Evolutionary conservation across 2,888 invertebrate species (phyloP), one percentile per base, ranked within the genome.

Genomic region (Agrochola macilenta): DNA sequence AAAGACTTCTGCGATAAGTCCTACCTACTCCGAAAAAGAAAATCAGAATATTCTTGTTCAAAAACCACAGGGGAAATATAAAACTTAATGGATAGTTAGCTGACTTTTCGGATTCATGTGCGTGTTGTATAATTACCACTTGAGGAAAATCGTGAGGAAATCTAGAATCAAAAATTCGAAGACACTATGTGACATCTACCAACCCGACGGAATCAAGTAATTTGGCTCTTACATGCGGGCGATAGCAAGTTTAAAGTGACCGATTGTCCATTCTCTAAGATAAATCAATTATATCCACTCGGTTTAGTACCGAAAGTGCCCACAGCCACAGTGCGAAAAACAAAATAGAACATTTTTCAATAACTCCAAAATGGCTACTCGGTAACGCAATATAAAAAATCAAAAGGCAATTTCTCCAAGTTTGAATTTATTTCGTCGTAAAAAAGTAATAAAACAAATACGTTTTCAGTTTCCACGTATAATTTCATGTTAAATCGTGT

Each of bases 371-470:
- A 76, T 58, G 69, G 43, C 26, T n/a, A 14, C 54, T n/a, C 20
- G 12, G 14, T 43, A n/a, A 26, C 57, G 11, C 14, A 65, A 57
- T 66, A 35, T 11, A 54, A 17, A 69, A 69, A 70, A 58, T 74
- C 30, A 69, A 78, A 83, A 83, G 14, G 20, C 70, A 64, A 82
- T 82, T 68, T 76, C 20, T 12, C 23, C 66, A 73, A 60, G 26
- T 60, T 66, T 58, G 23, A 72, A 71, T 78, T 74, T 66, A 74
- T 39, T 64, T 69, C 30, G 54, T 52, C 39, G 30, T 86, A 83
- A 86, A 79, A 83, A 74, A 74, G 58, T 64, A 63, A 72, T 75
- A 78, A 84, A 78, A 78, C 60, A 78, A 84, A 75, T 35, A 54
- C 5, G 74, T 77, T 87, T 69, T 75, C 87, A 26, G 8, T 78